Evolutionary conservation across 2,888 invertebrate species (phyloP).

Genomic region (Pseudococcus jackbeardsleyi): DNA sequence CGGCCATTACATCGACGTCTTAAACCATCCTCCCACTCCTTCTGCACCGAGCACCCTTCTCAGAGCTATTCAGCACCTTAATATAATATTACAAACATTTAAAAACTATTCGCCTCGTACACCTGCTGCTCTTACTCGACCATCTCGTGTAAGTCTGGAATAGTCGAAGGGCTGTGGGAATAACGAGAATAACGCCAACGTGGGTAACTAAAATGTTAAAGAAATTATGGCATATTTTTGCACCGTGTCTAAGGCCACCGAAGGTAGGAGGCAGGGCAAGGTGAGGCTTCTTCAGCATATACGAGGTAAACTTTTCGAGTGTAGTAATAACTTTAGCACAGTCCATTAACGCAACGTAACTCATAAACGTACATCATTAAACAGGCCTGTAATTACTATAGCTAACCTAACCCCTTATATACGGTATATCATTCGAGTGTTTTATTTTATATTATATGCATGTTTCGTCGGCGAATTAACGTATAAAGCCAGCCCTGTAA

Average conservation of each 20-base stretch:
- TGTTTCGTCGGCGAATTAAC: background rate
- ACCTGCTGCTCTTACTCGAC: background rate
- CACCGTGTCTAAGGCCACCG: background rate
- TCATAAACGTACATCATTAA: conserved; percentile 55
- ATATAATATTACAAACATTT: conserved; percentile 2
- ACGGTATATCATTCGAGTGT: conserved; percentile 29
- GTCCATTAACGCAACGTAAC: conserved; percentile 54
- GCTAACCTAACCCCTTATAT: background rate
- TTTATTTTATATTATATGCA: conserved; percentile 23
- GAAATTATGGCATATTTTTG: conserved; percentile 32
- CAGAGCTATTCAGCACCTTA: no score
- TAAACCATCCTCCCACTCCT: no score
- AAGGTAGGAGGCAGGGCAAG: background rate
- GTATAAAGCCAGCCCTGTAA: background rate
- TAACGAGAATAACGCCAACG: background rate
- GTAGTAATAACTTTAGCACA: conserved; percentile 13
- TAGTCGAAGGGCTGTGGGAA: background rate
- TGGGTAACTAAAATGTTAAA: background rate
- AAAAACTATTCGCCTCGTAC: background rate
- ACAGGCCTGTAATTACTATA: conserved; percentile 43
- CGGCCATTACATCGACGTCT: no score
- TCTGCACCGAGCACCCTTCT: no score
- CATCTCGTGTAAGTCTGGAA: background rate
- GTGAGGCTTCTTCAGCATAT: background rate
- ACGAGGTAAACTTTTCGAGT: conserved; percentile 38